Conservation (phyloP, 2,797 vertebrate species). For the Spinus olivaceus region DNA sequence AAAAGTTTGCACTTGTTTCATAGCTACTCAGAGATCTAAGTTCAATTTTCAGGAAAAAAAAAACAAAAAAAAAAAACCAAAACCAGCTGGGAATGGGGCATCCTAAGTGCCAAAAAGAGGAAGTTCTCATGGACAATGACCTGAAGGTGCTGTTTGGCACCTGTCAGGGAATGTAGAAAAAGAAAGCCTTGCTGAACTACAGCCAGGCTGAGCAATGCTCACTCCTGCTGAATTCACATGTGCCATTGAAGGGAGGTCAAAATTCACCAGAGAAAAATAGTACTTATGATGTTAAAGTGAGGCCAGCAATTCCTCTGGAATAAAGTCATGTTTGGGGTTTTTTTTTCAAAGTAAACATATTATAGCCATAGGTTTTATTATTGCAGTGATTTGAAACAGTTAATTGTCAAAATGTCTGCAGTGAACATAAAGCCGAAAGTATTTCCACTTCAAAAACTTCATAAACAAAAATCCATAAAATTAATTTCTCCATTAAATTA, state of each 20-base stretch:
- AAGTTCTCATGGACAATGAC: neutral
- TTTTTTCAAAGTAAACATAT: neutral
- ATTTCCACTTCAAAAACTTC: constrained; percentile 51
- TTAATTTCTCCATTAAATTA: constrained; percentile 40
- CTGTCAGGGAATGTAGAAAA: neutral
- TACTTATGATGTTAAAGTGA: neutral
- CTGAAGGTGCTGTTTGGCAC: neutral
- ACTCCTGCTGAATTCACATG: neutral
- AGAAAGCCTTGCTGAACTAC: neutral
- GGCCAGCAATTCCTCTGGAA: neutral
- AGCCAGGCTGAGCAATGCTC: neutral
- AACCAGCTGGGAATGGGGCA: neutral
- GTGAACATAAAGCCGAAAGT: neutral
- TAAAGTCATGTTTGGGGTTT: neutral
- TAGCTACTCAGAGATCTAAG: neutral
- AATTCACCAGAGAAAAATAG: neutral
- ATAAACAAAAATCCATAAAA: constrained; percentile 50
- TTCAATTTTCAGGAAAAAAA: neutral
- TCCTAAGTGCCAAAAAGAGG: neutral
- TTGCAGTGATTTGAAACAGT: constrained; percentile 35
- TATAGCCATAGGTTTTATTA: neutral
- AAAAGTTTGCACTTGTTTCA: neutral
- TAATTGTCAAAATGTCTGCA: constrained; percentile 53
- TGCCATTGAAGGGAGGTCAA: neutral
- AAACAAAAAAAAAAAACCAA: neutral